These are phyloP conservation scores for Tachypleus tridentatus DNA, from an alignment of 1,140 invertebrate species.

Conservation along the genomic window DNA sequence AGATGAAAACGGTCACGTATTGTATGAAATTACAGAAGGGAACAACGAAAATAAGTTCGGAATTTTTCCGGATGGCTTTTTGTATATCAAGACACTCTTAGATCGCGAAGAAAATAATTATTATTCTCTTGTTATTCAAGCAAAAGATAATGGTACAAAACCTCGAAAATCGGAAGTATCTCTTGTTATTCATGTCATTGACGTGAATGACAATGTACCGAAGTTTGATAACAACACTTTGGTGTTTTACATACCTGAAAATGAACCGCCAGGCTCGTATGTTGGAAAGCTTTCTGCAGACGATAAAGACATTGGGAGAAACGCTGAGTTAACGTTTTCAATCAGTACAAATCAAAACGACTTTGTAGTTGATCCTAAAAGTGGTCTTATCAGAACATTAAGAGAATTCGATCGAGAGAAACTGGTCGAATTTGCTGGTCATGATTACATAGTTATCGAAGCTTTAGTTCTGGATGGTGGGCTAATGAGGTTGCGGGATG, in stretches of 20 bases:
- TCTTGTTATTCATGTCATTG: constrained; percentile 79
- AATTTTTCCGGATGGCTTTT: constrained; percentile 75
- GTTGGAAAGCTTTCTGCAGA: constrained; percentile 75
- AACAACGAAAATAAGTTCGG: constrained; percentile 73
- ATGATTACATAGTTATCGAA: constrained; percentile 64
- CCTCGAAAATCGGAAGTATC: constrained; percentile 64
- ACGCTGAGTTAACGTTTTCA: constrained; percentile 81
- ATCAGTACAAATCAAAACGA: constrained; percentile 57
- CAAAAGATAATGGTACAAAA: constrained; percentile 60
- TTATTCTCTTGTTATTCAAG: constrained; percentile 71
- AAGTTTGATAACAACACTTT: constrained; percentile 54
- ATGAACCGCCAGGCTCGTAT: constrained; percentile 73
- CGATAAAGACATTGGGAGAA: constrained; percentile 77
- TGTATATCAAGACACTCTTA: constrained; percentile 66
- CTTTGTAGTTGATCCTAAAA: constrained; percentile 76
- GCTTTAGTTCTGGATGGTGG: constrained; percentile 82
- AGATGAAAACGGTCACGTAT: constrained; percentile 64
- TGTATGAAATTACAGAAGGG: constrained; percentile 67
- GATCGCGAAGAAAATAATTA: constrained; percentile 83
- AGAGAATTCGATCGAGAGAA: constrained; percentile 76
- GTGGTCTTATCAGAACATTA: constrained; percentile 79
- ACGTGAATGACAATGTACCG: constrained; percentile 93
- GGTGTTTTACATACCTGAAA: constrained; percentile 66
- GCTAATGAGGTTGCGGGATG: constrained; percentile 57
- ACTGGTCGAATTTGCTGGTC: constrained; percentile 56